A percentile compares a stretch with the other conserved stretches of the same genome.
Conservation (phyloP, 2,888 invertebrate species). For the Nebria salina region DNA sequence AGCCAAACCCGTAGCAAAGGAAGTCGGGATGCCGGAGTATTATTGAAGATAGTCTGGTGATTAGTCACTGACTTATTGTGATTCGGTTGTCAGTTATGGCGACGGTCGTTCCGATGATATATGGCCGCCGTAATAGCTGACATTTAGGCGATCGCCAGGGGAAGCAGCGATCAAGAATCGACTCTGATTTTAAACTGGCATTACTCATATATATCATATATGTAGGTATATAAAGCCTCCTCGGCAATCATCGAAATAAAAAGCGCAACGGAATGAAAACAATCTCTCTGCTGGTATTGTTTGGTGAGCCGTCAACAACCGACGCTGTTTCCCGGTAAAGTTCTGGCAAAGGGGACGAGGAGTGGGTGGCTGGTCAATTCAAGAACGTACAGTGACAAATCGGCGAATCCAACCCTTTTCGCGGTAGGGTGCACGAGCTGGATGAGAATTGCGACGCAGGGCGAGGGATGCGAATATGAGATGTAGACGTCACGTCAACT, state of each 20-base stretch:
- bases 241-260: too few species aligned
- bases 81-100: constrained; percentile 55
- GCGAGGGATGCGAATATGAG: constrained; percentile 3
- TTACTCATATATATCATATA: too few species aligned
- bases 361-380: constrained; percentile 40
- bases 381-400: constrained; percentile 44
- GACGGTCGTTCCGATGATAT: constrained; percentile 56
- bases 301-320: constrained; percentile 26
- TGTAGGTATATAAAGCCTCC: too few species aligned
- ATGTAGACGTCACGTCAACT: constrained; percentile 53
- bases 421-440: background rate
- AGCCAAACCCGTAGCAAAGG: background rate
- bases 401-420: constrained; percentile 36
- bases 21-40: constrained; percentile 43
- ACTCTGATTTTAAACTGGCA: background rate
- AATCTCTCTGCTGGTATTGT: too few species aligned
- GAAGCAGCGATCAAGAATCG: background rate
- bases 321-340: background rate
- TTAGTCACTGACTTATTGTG: constrained; percentile 60
- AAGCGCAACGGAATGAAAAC: too few species aligned
- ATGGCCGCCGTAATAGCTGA: constrained; percentile 51
- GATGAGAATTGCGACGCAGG: background rate
- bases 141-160: background rate
- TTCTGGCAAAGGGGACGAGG: background rate
- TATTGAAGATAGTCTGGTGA: constrained; percentile 58